A percentile compares a stretch with the other conserved stretches of the same genome.
Conservation (phyloP, 2,888 invertebrate genomes). For the Hololepta plana region DNA sequence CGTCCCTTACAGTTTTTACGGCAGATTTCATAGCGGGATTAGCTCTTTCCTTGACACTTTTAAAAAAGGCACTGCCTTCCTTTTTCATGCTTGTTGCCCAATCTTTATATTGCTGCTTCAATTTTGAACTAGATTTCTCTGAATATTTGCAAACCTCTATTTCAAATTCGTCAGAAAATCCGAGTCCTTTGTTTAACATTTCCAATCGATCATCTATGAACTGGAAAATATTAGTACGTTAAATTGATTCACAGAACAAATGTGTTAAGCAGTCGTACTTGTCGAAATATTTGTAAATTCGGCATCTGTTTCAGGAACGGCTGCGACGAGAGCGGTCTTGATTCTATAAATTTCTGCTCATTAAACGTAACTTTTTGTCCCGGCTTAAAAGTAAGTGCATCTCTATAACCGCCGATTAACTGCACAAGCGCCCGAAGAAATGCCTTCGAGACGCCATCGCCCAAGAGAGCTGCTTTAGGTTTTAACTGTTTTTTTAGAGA, state of each 20-base stretch:
- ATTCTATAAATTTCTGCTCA: constrained; percentile 72
- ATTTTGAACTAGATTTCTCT: constrained; percentile 42
- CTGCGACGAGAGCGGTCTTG: constrained; percentile 68
- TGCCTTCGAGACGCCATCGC: constrained; percentile 84
- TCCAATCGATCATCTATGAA: constrained; percentile 90
- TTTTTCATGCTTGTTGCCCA: constrained; percentile 63
- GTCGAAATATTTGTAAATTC: constrained; percentile 86
- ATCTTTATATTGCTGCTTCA: constrained; percentile 58
- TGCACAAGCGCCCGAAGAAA: constrained; percentile 83
- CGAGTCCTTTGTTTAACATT: constrained; percentile 80
- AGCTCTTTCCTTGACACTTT: constrained; percentile 78
- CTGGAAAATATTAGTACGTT: constrained; percentile 30
- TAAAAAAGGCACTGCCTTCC: constrained; percentile 69
- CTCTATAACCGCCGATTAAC: constrained; percentile 86
- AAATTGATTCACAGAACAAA: constrained; percentile 1
- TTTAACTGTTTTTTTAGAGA: constrained; percentile 60
- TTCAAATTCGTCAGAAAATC: constrained; percentile 92
- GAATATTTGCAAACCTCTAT: constrained; percentile 61
- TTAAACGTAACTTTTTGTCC: constrained; percentile 69
- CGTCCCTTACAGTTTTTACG: constrained; percentile 79
- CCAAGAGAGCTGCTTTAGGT: constrained; percentile 56
- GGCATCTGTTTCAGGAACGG: constrained; percentile 81
- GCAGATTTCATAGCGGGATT: constrained; percentile 89
- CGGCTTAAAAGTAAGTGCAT: constrained; percentile 63
- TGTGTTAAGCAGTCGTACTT: constrained; percentile 34